A percentile compares a stretch with the other conserved stretches of the same genome.
Evolutionary conservation across 2,113 vertebrate genomes (phyloP).

Genomic region (Corynorhinus townsendii): DNA sequence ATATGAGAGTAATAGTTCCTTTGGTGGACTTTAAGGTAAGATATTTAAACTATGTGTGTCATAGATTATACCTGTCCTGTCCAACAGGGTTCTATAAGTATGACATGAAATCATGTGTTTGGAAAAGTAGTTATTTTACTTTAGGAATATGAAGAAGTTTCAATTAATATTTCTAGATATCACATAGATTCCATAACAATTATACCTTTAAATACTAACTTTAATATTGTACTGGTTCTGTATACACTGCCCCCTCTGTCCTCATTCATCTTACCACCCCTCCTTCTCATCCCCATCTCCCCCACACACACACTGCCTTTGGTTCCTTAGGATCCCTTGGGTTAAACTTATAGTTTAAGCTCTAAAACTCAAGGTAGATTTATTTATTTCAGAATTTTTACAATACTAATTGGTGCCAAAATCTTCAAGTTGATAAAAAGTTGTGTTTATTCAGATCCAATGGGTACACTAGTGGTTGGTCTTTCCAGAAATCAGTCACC

Average conservation of each 20-base stretch:
- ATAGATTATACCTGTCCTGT: background rate
- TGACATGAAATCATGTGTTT: background rate
- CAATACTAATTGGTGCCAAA: background rate
- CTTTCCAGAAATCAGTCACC: background rate
- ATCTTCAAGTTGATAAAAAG: background rate
- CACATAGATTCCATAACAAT: background rate
- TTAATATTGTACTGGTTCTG: background rate
- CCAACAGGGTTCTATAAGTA: background rate
- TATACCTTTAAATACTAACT: background rate
- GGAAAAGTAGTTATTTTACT: background rate
- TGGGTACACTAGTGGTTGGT: background rate
- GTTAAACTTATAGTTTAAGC: background rate
- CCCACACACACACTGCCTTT: background rate
- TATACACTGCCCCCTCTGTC: background rate
- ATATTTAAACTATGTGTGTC: background rate
- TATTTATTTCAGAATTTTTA: background rate
- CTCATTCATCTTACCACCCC: background rate
- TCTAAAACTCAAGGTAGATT: background rate
- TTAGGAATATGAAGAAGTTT: background rate
- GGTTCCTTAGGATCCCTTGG: background rate
- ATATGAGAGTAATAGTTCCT: background rate
- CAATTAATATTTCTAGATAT: background rate
- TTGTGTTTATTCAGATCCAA: background rate
- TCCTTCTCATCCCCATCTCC: fast-evolving
- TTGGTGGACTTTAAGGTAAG: background rate